Evolutionary conservation across 2,797 vertebrate genomes (phyloP), one percentile per base, ranked within the genome.

Genomic region (Cynopterus sphinx): DNA sequence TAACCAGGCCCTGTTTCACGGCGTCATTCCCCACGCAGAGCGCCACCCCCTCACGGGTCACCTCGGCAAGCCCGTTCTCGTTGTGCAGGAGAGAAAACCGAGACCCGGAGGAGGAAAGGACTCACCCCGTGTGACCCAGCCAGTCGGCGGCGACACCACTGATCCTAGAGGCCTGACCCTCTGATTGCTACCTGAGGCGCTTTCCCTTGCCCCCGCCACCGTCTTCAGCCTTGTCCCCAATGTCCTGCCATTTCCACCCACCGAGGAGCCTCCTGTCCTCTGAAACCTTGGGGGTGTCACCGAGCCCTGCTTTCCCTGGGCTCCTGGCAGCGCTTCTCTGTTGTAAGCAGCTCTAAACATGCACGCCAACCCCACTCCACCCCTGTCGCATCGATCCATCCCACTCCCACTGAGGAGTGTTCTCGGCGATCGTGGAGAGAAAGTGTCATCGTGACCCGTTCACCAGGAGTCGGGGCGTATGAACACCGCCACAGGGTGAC

Each of bases 301-400:
- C 28, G 43, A 68, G 74, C 28, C 8, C 36, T n/a, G 24, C 16
- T 61, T 59, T 74, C 24, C 28, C 0, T 19, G 49, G 65, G 75
- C 16, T 53, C 6, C 33, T 78, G 49, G 24, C 33, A 33, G 33
- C 33, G 3, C 49, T 85, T 59, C 13, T 61, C 33, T 70, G 12
- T 33, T 12, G 31, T 46, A 84, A 68, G 65, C 0, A 1, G 33
- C 77, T 75, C 49, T 70, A 13, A 74, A 57, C 16, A 85, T 0
- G 15, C 46, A 36, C 21, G 31, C 21, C 5, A 13, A 13, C 1
- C 0, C 43, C 33, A 6, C 19, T 9, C 7, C 22, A 26, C n/a
- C 9, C 1, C 3, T 11, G 19, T 9, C 55, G 6, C 9, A 5
- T 0, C 1, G n/a, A 22, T 9, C 43, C 67, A 55, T 28, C 68